Base-by-base conservation (phyloP, 2,113 vertebrate genomes). In the Conger conger region DNA sequence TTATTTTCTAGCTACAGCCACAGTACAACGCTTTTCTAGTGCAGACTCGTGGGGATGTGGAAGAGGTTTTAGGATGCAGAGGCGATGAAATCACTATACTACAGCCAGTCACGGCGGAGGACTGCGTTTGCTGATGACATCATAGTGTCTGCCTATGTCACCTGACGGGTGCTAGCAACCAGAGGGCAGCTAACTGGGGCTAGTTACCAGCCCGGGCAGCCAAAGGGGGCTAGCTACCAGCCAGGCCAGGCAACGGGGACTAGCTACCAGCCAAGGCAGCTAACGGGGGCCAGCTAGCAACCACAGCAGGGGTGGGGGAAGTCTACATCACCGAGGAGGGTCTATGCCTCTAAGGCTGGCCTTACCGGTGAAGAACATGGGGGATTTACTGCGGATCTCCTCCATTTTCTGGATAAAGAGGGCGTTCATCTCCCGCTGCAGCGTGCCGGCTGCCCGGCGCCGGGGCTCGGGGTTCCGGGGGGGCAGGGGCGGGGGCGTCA, bases 341-440 rank as follows among this genome's bases (percentile, higher is more conserved):
- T 73, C n/a, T 33, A 60, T 1, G n/a, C 35, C 54, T 42, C 38
- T 15, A 11, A 1, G 23, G 83, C 82, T 30, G 35, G 90, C 91
- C 97, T 99, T 98, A 99, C 98, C 98, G 68, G 96, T 87, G 89
- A 97, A 97, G 94, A 98, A 97, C 93, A 99, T 94, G 90, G 98
- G 97, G 89, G 97, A 97, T 91, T 97, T 96, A 94, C 96, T 97
- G 92, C 96, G 97, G 91, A 98, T 95, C 94, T 99, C 98, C 89
- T 99, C 97, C 97, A 99, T 94, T 94, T 99, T 99, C 96, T 97
- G 97, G 88, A 96, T 90, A 87, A 98, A 99, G 92, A 99, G 95
- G 90, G 97, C 96, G 6, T 97, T 99, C 97, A 99, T 97, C 96
- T 99, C 98, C 60, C 97, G 94, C 94, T 99, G 98, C 77, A 98